Conservation (phyloP, 2,113 vertebrate genomes). For the Podarcis raffonei region DNA sequence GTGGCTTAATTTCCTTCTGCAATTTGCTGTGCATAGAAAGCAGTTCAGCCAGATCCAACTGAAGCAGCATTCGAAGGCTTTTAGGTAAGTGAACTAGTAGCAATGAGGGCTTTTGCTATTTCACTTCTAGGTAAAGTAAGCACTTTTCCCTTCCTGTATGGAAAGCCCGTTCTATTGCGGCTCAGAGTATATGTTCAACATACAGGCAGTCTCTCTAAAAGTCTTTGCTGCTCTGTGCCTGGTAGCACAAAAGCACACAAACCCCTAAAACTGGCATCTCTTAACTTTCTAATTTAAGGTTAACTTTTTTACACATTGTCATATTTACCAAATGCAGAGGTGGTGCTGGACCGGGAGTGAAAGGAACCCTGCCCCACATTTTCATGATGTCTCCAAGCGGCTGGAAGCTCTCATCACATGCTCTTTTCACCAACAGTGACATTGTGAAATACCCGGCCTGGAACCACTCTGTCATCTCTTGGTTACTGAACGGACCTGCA, state of each 20-base stretch:
- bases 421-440: conserved; percentile 94
- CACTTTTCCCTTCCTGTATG: not conserved
- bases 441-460: conserved; percentile 98
- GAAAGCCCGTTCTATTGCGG: not conserved
- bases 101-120: not conserved
- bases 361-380: conserved; percentile 97
- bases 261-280: not conserved
- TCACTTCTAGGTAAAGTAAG: not conserved
- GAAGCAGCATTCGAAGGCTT: too few species aligned
- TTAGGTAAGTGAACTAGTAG: not conserved
- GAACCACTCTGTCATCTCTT: conserved; percentile 98
- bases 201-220: not conserved
- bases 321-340: conserved; percentile 89
- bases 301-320: not conserved
- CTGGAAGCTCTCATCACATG: conserved; percentile 96
- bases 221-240: not conserved
- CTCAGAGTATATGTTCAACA: not conserved
- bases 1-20: too few species aligned
- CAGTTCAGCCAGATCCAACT: not conserved
- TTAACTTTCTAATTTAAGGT: not conserved
- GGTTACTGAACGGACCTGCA: conserved; percentile 95
- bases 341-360: conserved; percentile 87
- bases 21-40: not conserved
- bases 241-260: not conserved
- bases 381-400: conserved; percentile 96